Evolutionary conservation across 2,888 invertebrate species (phyloP).

Genomic region (Archips crataeganus): DNA sequence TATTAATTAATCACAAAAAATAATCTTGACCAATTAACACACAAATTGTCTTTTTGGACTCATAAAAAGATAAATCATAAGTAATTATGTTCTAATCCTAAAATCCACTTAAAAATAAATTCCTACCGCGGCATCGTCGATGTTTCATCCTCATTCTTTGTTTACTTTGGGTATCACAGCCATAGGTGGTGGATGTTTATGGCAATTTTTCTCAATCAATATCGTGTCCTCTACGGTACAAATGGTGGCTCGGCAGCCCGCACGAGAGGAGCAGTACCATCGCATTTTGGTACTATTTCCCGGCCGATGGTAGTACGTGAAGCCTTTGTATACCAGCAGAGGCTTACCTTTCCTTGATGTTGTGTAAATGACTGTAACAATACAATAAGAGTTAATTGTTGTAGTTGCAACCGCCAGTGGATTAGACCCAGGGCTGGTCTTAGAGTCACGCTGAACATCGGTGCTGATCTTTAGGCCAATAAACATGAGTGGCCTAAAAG

Average conservation of each 20-base stretch:
- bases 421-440: too few species aligned
- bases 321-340: conserved; percentile 15
- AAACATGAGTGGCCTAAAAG: too few species aligned
- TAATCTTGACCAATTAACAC: too few species aligned
- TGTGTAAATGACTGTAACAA: conserved; percentile 17
- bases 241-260: conserved; percentile 24
- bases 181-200: conserved; percentile 17
- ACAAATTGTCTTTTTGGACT: too few species aligned
- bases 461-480: too few species aligned
- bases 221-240: conserved; percentile 26
- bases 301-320: neutral
- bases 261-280: conserved; percentile 26
- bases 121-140: too few species aligned
- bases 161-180: neutral
- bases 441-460: too few species aligned
- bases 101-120: too few species aligned
- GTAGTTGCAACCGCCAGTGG: too few species aligned
- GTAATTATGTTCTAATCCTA: neutral
- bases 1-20: too few species aligned
- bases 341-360: conserved; percentile 17
- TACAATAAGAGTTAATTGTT: neutral
- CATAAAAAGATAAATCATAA: too few species aligned
- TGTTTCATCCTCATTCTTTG: neutral
- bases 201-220: neutral
- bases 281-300: neutral